Percentiles rank a stretch among this genome's conserved stretches.
Conservation (phyloP, 1,140 invertebrate genomes). For the Agrilus planipennis region DNA sequence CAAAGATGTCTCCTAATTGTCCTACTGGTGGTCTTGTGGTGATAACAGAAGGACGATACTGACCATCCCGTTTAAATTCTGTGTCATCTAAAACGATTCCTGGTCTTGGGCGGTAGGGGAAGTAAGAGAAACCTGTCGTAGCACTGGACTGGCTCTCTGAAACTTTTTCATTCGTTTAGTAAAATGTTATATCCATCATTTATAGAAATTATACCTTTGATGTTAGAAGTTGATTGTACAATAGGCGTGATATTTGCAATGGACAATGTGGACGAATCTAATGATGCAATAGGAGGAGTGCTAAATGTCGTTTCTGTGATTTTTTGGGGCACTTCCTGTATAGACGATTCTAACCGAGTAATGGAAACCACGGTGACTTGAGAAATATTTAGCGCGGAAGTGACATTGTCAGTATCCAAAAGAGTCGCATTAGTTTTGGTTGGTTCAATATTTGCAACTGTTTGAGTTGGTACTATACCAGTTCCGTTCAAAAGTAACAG, state of each 20-base stretch:
- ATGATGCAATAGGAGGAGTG: conserved; percentile 1
- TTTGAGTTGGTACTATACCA: not conserved
- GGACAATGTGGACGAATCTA: too few relatives aligned
- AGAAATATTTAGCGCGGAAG: conserved; percentile 1
- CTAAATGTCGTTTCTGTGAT: conserved; percentile 13
- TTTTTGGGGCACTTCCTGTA: conserved; percentile 21
- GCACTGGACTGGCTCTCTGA: too few relatives aligned
- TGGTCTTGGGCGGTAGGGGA: conserved; percentile 56
- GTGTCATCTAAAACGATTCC: conserved; percentile 74
- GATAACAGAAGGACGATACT: conserved; percentile 27
- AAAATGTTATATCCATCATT: too few relatives aligned
- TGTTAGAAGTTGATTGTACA: too few relatives aligned
- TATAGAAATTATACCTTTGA: too few relatives aligned
- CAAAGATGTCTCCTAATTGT: conserved; percentile 65
- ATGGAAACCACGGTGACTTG: conserved; percentile 10
- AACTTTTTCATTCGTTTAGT: too few relatives aligned
- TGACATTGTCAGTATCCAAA: not conserved
- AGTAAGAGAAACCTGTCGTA: too few relatives aligned
- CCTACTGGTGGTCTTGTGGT: conserved; percentile 28
- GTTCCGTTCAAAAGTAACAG: too few relatives aligned
- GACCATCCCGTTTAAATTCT: conserved; percentile 55
- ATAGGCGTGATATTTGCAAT: too few relatives aligned
- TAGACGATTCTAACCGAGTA: conserved; percentile 24
- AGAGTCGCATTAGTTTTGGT: conserved; percentile 1
- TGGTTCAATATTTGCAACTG: conserved; percentile 2